Percentiles rank a stretch among this genome's conserved stretches.
Conservation (phyloP, 2,888 invertebrate species). For the Brachyptera risi region DNA sequence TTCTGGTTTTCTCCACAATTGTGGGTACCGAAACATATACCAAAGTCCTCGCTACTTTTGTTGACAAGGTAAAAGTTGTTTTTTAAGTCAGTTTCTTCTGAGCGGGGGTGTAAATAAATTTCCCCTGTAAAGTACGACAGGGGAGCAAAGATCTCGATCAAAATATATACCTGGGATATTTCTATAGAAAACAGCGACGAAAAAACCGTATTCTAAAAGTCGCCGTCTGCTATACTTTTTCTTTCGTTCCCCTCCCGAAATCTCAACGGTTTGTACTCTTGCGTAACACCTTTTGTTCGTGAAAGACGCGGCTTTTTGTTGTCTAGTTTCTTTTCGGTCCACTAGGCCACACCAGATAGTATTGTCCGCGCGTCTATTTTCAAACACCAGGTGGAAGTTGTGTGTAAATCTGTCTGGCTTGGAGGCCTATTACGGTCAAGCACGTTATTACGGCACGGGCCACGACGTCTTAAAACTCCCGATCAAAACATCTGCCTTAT, state of each 20-base stretch:
- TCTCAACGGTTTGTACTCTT: neutral
- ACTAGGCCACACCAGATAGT: neutral
- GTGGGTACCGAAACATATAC: too few species aligned
- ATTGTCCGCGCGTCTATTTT: neutral
- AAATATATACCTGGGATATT: neutral
- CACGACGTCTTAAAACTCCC: neutral
- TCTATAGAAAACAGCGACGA: too few species aligned
- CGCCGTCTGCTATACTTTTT: too few species aligned
- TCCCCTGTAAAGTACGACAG: neutral
- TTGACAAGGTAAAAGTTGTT: neutral
- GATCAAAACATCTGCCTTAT: too few species aligned
- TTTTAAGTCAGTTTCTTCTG: too few species aligned
- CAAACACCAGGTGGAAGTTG: neutral
- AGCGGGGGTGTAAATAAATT: neutral
- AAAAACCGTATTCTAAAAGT: too few species aligned
- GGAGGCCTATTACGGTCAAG: neutral
- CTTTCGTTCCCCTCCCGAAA: neutral
- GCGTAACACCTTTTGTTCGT: constrained; percentile 7
- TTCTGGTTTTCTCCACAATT: too few species aligned
- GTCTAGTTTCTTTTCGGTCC: too few species aligned
- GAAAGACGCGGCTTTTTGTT: too few species aligned
- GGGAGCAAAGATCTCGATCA: neutral
- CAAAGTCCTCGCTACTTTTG: neutral
- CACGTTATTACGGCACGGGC: neutral
- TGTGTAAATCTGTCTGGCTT: too few species aligned